Evolutionary conservation across 2,797 vertebrate genomes (phyloP).

Genomic region (Myotis pilosus): DNA sequence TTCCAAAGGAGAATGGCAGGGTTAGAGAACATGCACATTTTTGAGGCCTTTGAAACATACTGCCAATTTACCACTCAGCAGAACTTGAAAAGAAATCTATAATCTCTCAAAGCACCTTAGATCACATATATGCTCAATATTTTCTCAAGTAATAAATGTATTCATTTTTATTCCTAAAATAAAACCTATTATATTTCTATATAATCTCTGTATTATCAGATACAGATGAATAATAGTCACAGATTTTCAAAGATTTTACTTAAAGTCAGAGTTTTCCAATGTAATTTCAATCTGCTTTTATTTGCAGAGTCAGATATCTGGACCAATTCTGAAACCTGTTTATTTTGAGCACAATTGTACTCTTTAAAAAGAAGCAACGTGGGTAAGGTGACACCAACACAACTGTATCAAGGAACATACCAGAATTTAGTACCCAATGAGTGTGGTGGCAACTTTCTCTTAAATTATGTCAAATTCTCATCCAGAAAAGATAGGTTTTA

Average conservation of each 20-base stretch:
- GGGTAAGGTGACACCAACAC: background rate
- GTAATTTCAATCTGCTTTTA: background rate
- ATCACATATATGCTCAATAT: background rate
- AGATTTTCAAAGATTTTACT: conserved; percentile 39
- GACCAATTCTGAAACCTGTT: background rate
- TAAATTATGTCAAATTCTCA: background rate
- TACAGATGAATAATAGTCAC: background rate
- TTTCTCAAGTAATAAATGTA: background rate
- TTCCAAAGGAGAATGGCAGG: background rate
- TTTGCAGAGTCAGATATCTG: background rate
- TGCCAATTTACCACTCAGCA: background rate
- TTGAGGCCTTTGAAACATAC: background rate
- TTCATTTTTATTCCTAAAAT: background rate
- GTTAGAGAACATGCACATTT: background rate
- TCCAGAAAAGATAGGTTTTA: background rate
- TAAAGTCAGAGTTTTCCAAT: conserved; percentile 11
- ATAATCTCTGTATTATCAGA: background rate
- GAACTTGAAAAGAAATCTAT: background rate
- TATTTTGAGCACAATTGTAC: background rate
- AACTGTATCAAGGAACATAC: background rate
- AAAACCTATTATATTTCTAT: background rate
- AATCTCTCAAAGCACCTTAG: background rate
- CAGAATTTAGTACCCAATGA: background rate
- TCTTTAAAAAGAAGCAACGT: background rate
- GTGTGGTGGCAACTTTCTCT: background rate